Conservation (phyloP, 2,113 vertebrate genomes). For the Neodon shergylaensis region DNA sequence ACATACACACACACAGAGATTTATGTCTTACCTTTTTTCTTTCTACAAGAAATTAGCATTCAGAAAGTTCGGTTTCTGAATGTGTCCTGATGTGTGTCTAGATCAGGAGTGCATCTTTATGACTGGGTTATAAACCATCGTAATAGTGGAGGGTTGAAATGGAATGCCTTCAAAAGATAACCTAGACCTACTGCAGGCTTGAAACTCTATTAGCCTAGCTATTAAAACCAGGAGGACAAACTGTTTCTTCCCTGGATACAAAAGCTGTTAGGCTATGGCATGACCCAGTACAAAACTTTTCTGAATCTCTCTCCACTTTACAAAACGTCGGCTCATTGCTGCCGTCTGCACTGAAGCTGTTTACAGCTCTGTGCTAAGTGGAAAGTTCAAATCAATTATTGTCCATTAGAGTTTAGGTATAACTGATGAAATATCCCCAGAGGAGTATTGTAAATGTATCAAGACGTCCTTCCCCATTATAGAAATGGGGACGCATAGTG, state of each 20-base stretch:
- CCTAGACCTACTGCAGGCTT: slow-evolving; percentile 74
- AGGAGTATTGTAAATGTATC: slow-evolving; percentile 90
- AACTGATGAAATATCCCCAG: slow-evolving; percentile 91
- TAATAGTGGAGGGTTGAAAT: slow-evolving; percentile 69
- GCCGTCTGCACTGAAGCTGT: slow-evolving; percentile 86
- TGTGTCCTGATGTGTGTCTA: slow-evolving; percentile 69
- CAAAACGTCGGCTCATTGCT: slow-evolving; percentile 85
- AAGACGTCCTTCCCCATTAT: slow-evolving; percentile 89
- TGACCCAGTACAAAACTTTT: slow-evolving; percentile 83
- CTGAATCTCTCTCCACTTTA: slow-evolving; percentile 87
- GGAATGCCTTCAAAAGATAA: slow-evolving; percentile 70
- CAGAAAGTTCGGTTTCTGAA: slow-evolving; percentile 59
- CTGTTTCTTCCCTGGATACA: slow-evolving; percentile 78
- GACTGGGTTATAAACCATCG: slow-evolving; percentile 70
- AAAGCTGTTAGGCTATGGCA: slow-evolving; percentile 76
- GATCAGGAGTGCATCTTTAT: slow-evolving; percentile 71
- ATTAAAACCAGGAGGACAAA: slow-evolving; percentile 78
- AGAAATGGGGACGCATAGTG: slow-evolving; percentile 87
- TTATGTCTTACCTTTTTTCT: slow-evolving; percentile 45
- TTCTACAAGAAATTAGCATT: slow-evolving; percentile 67
- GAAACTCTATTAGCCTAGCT: slow-evolving; percentile 79
- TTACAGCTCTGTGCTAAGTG: slow-evolving; percentile 89
- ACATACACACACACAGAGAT: not conserved
- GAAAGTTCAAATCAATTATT: slow-evolving; percentile 93
- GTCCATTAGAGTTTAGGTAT: slow-evolving; percentile 92